Conservation (phyloP, 2,797 vertebrate genomes). For the Hydrophis major region DNA sequence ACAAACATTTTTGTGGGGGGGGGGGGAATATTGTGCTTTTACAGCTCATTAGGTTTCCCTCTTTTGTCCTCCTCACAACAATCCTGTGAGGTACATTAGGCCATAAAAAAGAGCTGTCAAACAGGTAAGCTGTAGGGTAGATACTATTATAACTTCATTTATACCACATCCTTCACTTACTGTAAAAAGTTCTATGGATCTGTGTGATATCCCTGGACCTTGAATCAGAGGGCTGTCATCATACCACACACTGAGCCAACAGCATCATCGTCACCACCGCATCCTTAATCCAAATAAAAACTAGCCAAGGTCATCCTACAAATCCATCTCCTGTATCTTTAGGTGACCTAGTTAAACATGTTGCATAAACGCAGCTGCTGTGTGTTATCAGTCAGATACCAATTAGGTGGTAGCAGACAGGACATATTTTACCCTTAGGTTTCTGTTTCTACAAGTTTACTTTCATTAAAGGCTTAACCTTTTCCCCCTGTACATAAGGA, state of each 20-base stretch:
- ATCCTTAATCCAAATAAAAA: background rate
- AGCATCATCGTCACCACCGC: background rate
- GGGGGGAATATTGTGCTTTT: background rate
- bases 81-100: background rate
- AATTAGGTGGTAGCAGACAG: background rate
- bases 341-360: background rate
- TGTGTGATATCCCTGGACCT: background rate
- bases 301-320: background rate
- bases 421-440: background rate
- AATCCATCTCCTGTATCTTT: background rate
- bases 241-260: background rate
- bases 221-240: background rate
- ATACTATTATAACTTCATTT: background rate
- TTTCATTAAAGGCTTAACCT: background rate
- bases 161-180: background rate
- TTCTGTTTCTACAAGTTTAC: background rate
- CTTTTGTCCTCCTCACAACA: background rate
- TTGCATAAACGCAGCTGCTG: background rate
- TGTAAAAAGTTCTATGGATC: background rate
- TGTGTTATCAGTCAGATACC: background rate
- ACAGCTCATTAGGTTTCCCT: background rate
- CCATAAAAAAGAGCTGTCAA: background rate
- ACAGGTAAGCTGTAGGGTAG: background rate
- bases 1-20: background rate
- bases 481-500: background rate